These are phyloP conservation scores for Aegotheles bennettii DNA, from an alignment of 2,113 vertebrate genomes.

Conservation along the genomic window DNA sequence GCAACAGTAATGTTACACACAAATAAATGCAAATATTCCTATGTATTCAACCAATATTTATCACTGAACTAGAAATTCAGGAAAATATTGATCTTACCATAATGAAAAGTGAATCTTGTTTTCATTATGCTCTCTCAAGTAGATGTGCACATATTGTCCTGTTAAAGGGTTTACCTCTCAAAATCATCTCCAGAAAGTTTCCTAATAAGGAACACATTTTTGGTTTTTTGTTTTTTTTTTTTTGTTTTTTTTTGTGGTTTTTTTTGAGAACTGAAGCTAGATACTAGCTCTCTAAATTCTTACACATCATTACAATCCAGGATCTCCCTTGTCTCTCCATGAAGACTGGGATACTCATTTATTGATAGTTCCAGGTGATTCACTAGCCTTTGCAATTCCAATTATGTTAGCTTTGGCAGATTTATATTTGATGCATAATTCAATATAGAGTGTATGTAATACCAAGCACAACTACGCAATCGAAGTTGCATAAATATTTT, in stretches of 20 bases:
- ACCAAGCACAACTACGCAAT: not conserved
- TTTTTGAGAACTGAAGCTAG: not conserved
- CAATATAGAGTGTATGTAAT: not conserved
- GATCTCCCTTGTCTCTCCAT: not conserved
- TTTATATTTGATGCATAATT: conserved; percentile 9
- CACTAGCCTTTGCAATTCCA: not conserved
- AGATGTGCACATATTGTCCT: not conserved
- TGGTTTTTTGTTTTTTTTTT: not conserved
- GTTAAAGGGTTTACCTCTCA: conserved; percentile 5
- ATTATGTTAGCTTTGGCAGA: not conserved
- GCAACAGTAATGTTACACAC: not conserved
- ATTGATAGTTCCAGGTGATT: not conserved
- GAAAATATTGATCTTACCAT: conserved; percentile 12
- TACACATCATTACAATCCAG: not conserved
- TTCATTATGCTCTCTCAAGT: not conserved
- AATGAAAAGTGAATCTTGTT: not conserved
- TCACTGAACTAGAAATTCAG: not conserved
- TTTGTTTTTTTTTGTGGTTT: not conserved
- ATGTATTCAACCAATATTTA: not conserved
- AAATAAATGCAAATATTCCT: not conserved
- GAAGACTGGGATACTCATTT: fast-evolving
- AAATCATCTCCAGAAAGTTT: not conserved
- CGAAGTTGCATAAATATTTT: conserved; percentile 17
- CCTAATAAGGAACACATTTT: not conserved
- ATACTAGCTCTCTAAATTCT: not conserved